Percentiles rank a stretch among this genome's conserved stretches.
These are phyloP conservation scores for Rhagologus leucostigma DNA, from an alignment of 2,113 vertebrate species.

Conservation along the genomic window DNA sequence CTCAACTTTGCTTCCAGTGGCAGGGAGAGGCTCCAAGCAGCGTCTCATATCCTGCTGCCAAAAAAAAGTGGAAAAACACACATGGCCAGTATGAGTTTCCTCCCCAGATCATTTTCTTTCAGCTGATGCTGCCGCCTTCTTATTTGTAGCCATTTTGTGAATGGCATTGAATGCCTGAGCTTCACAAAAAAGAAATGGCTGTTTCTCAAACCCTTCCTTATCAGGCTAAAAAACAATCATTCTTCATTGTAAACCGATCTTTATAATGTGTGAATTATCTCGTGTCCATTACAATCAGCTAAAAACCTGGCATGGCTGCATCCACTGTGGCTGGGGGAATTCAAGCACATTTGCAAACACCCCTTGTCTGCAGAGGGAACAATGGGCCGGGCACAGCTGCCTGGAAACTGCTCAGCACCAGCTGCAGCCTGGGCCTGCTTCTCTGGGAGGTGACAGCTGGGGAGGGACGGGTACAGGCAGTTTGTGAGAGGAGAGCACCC, in stretches of 20 bases:
- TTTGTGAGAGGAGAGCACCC: background rate
- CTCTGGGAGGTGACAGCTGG: background rate
- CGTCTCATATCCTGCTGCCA: background rate
- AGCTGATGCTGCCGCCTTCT: background rate
- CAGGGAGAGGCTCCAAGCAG: background rate
- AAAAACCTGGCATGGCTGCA: background rate
- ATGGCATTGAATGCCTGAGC: background rate
- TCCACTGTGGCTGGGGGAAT: background rate
- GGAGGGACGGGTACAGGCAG: background rate
- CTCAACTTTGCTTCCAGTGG: background rate
- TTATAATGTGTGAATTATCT: background rate
- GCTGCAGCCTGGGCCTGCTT: background rate
- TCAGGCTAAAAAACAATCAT: background rate
- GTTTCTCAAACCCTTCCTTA: background rate
- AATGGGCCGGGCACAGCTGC: conserved; percentile 30
- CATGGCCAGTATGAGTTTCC: background rate
- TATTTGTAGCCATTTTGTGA: background rate
- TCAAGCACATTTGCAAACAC: background rate
- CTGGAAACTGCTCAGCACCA: background rate
- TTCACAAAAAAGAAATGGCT: background rate
- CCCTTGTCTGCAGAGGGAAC: background rate
- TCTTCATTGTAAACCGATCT: background rate
- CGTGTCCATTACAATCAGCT: background rate
- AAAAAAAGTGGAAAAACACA: background rate
- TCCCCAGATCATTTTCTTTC: background rate